These are phyloP conservation scores for Ranitomeya imitator DNA, from an alignment of 2,113 vertebrate genomes.

Conservation along the genomic window DNA sequence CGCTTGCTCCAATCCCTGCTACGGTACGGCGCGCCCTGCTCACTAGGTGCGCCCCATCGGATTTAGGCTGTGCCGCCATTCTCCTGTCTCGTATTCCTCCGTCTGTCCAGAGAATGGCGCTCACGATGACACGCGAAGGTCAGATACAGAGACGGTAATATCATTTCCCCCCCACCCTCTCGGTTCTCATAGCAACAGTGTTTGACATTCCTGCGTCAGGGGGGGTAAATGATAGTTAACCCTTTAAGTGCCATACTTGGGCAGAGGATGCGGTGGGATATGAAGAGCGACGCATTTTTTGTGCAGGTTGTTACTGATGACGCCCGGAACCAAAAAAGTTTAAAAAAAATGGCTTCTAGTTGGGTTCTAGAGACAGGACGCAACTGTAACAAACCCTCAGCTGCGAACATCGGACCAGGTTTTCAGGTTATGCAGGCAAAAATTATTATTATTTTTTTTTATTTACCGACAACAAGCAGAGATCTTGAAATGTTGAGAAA, in stretches of 20 bases:
- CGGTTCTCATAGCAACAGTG: constrained; percentile 44
- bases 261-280: neutral
- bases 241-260: neutral
- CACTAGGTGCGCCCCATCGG: neutral
- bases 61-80: neutral
- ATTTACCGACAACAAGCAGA: neutral
- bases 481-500: neutral
- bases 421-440: neutral
- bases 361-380: neutral
- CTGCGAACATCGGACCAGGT: neutral
- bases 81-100: neutral
- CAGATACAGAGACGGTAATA: constrained; percentile 32
- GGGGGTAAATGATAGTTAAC: neutral
- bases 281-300: neutral
- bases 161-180: neutral
- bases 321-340: neutral
- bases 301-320: neutral
- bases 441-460: too few species aligned
- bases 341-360: neutral
- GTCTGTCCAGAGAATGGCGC: neutral
- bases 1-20: neutral
- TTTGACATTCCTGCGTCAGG: neutral
- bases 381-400: neutral
- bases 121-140: constrained; percentile 29
- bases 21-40: neutral